Evolutionary conservation across 2,113 vertebrate genomes (phyloP), one percentile per base, ranked within the genome.

Genomic region (Synodontis membranacea): DNA sequence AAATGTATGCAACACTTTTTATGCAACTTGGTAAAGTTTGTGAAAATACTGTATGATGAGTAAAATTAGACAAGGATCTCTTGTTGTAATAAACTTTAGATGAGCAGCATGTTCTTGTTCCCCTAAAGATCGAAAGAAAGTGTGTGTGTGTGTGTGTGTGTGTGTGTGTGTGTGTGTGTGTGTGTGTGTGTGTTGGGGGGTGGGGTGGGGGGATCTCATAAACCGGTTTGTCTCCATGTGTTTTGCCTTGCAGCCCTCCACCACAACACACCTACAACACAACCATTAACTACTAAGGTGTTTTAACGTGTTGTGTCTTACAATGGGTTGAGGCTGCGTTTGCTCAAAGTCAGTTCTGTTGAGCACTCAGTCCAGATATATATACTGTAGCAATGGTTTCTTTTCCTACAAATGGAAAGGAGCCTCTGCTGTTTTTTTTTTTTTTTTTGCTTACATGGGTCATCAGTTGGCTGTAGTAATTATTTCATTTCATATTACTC

Each of bases 211-310:
- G 23, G 0, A 11, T 31, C 74, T 44, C 37, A 60, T n/a, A 81
- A 81, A 81, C 80, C 80, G 56, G 80, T 81, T 81, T 58, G 39
- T 81, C 80, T 81, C 52, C 10, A 62, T 60, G 80, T 81, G 80
- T 81, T 81, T 62, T 81, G 39, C 56, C 54, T 81, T 44, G 80
- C 80, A 81, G 80, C 54, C 56, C 34, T 81, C 44, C 80, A 62
- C 37, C 23, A 74, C 11, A 74, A 74, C 21, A 52, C 34, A 81
- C 44, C 56, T 44, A 12, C 12, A 76, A 50, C 14, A 56, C 56
- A 60, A 60, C 37, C 23, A 6, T 48, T n/a, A 46, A 28, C 39
- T 46, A 39, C 11, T 28, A 25, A 42, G 23, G 23, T 46, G 42
- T 62, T 62, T 62, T 42, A 72, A 39, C 68, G 42, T 72, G 17